These are phyloP conservation scores for Tolmerus cingulatus DNA, from an alignment of 2,888 invertebrate species.

Conservation along the genomic window DNA sequence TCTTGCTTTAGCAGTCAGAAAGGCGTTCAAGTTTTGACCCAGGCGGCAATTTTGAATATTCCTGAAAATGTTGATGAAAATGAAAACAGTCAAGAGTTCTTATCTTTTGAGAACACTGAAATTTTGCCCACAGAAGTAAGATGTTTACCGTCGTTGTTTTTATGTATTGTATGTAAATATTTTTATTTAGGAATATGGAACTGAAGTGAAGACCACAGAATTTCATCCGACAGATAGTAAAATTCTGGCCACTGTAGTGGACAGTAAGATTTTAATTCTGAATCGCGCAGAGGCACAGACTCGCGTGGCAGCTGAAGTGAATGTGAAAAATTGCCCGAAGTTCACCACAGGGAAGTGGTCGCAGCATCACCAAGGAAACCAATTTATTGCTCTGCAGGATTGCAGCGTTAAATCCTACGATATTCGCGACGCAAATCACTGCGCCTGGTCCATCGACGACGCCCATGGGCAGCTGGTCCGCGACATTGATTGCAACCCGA, in stretches of 20 bases:
- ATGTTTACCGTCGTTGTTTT: not conserved
- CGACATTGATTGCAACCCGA: constrained; percentile 97
- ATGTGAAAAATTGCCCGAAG: constrained; percentile 77
- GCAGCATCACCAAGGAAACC: constrained; percentile 78
- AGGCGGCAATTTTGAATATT: constrained; percentile 70
- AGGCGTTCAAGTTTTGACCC: constrained; percentile 70
- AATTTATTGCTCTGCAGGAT: constrained; percentile 87
- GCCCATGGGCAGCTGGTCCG: constrained; percentile 89
- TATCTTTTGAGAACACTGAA: constrained; percentile 64
- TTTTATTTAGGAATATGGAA: constrained; percentile 67
- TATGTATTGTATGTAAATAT: not conserved
- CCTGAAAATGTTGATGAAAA: constrained; percentile 65
- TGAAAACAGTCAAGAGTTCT: constrained; percentile 64
- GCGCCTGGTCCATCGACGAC: constrained; percentile 83
- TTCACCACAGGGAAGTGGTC: constrained; percentile 93
- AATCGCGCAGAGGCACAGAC: constrained; percentile 71
- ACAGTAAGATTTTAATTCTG: constrained; percentile 79
- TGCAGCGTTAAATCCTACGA: constrained; percentile 89
- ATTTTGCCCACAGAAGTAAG: constrained; percentile 61
- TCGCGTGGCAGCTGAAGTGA: constrained; percentile 64
- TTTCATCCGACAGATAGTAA: constrained; percentile 85
- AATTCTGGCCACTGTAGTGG: constrained; percentile 78
- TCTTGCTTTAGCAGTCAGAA: constrained; percentile 89
- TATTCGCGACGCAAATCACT: constrained; percentile 76
- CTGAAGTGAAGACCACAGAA: constrained; percentile 80